Base-by-base conservation (phyloP, 1,140 invertebrate species). In the Tetraneura akinire region DNA sequence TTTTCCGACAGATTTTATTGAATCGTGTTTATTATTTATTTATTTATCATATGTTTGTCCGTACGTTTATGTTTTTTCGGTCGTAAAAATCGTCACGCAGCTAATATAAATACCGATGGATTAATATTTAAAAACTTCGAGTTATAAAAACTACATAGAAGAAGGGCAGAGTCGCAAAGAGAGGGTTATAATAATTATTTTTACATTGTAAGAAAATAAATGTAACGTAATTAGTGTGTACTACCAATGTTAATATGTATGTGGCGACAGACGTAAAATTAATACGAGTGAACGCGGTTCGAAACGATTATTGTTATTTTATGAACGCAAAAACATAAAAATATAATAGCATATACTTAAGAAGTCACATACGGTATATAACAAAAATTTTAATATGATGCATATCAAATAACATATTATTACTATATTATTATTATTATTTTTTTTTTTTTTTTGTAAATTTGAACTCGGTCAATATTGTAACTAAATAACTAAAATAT, bases 41-140 rank as follows among this genome's bases (percentile, higher is more conserved):
- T 37, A 37, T 37, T 37, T 37, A 37, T 3, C 32, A 37, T 37
- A 37, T 37, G 3, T 37, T 37, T 6, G 18, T 74, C 32, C 9
- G 5, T 6, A 29, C 29, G n/a, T 16, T 37, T 23, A 23, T 23
- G 32, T 42, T 37, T 37, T n/a, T 60, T 16, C 18, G 21, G 73
- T 55, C 53, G n/a, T 76, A 76, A 76, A 76, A 42, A 42, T n/a
- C 51, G 0, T n/a, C 53, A 76, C 26, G 29, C 29, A 37, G 51
- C 26, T 49, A 29, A 49, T 29, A 11, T 76, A 60, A 76, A 76
- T 76, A 37, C 73, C n/a, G 13, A 8, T 8, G n/a, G 53, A 76
- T 76, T 76, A 76, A 60, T 76, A 76, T 76, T 57, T 76, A 76
- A 76, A 53, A 76, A 53, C 51, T 57, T 37, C 9, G 6, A 53